Evolutionary conservation across 1,140 invertebrate genomes (phyloP), one percentile per base, ranked within the genome.

Genomic region (Ridgeia piscesae): DNA sequence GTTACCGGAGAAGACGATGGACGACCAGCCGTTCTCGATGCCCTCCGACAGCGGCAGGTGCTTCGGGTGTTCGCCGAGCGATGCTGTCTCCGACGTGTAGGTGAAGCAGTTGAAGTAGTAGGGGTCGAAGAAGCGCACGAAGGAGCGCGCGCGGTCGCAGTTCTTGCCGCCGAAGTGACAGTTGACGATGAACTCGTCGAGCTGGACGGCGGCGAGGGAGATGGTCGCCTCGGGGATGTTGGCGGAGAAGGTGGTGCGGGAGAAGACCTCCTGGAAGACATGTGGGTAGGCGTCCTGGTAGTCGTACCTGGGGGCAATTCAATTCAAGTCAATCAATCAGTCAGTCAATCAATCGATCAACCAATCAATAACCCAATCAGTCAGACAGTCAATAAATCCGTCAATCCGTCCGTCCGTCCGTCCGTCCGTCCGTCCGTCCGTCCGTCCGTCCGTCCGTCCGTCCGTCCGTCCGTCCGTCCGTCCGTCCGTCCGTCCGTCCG

Each of bases 91-190:
- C 33, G 92, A 77, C 27, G 34, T 92, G 92, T 92, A 92, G 2
- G 92, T 92, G 92, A 92, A 92, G 90, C 92, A 92, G 42, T 92
- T 92, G 92, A 91, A 92, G 77, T 92, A 92, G 90, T 92, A 92
- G 6, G 92, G 92, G 77, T 92, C 92, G 89, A 92, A 92, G 90
- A 92, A 92, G 9, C 33, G 34, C 0, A 17, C 58, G 58, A 92
- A 92, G 58, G 91, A 89, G 21, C 58, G 33, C 1, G 89, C 21
- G 42, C 89, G 34, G 89, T 92, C 91, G 91, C 92, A 92, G 17
- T 35, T 91, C 35, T 92, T 91, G n/a, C 92, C 92, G 42, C 35
- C 92, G 90, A 50, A 91, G 50, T 91, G 77, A 34, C 92, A 92
- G 27, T 91, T 92, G 33, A 92, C 92, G 33, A 92, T 27, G 77